phyloP scores from a whole-genome alignment of 2,113 vertebrate species.

The Aythya baeri region DNA sequence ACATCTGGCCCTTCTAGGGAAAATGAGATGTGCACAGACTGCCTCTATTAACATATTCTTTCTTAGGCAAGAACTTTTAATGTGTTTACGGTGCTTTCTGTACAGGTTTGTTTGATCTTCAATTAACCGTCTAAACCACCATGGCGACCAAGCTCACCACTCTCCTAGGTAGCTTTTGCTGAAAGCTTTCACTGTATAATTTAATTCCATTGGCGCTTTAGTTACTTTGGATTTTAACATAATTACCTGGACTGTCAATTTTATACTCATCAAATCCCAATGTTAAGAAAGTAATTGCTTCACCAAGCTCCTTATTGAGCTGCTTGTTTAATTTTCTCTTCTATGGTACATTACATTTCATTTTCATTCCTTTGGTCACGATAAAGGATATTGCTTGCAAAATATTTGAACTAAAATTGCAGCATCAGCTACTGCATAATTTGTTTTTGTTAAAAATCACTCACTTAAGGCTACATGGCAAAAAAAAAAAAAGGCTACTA shows the following conservation, averaged over 20 bases:
- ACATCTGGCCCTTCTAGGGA: background rate
- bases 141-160: background rate
- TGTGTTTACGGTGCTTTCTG: background rate
- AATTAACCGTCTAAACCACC: background rate
- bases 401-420: background rate
- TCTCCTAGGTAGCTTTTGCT: background rate
- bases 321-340: background rate
- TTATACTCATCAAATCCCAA: background rate
- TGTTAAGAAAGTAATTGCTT: conserved; percentile 2
- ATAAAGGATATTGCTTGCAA: background rate
- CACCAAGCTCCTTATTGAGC: conserved; percentile 1
- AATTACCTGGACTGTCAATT: conserved; percentile 1
- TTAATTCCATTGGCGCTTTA: conserved; percentile 4
- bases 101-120: background rate
- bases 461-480: background rate
- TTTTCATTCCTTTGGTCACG: background rate
- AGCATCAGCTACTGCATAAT: background rate
- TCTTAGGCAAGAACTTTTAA: background rate
- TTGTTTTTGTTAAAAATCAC: background rate
- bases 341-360: background rate
- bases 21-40: background rate
- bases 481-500: background rate
- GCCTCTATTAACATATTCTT: background rate
- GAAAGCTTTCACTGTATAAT: background rate
- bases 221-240: conserved; percentile 24